Evolutionary conservation across 2,888 invertebrate genomes (phyloP).

Genomic region (Cryptus viduatorius): DNA sequence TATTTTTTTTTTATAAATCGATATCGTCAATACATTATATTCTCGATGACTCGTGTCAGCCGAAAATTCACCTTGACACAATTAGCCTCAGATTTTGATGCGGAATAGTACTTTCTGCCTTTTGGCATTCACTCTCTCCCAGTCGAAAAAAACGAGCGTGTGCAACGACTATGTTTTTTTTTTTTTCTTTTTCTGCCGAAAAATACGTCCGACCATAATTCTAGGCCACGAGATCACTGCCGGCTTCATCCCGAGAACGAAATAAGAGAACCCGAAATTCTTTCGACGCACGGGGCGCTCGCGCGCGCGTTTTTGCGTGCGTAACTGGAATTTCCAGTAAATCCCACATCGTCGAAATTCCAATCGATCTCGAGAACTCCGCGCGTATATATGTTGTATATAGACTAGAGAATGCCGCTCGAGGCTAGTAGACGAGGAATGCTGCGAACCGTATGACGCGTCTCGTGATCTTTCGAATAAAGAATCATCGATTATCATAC

Average conservation of each 20-base stretch:
- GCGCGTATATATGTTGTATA: slow-evolving; percentile 1
- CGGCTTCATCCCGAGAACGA: not conserved
- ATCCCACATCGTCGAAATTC: slow-evolving; percentile 56
- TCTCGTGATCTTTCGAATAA: slow-evolving; percentile 9
- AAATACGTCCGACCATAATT: slow-evolving; percentile 8
- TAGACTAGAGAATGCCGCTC: not conserved
- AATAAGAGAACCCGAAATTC: slow-evolving; percentile 36
- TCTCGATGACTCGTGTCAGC: not conserved
- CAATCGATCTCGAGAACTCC: slow-evolving; percentile 23
- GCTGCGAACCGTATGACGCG: slow-evolving; percentile 7
- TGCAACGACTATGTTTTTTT: not conserved
- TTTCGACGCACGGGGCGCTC: not conserved
- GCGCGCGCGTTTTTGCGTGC: slow-evolving; percentile 45
- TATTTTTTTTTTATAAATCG: not conserved
- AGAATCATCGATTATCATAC: not conserved
- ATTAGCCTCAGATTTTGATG: not conserved
- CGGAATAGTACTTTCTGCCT: no score
- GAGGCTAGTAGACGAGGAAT: slow-evolving; percentile 3
- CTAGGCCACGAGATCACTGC: slow-evolving; percentile 16
- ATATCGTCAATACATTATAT: not conserved
- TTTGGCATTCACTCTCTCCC: no score
- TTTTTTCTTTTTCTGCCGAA: not conserved
- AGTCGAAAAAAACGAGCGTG: no score
- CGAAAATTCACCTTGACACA: not conserved
- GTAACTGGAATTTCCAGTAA: slow-evolving; percentile 64